These are phyloP conservation scores for Melitaea cinxia DNA, from an alignment of 1,140 invertebrate species.

Conservation along the genomic window DNA sequence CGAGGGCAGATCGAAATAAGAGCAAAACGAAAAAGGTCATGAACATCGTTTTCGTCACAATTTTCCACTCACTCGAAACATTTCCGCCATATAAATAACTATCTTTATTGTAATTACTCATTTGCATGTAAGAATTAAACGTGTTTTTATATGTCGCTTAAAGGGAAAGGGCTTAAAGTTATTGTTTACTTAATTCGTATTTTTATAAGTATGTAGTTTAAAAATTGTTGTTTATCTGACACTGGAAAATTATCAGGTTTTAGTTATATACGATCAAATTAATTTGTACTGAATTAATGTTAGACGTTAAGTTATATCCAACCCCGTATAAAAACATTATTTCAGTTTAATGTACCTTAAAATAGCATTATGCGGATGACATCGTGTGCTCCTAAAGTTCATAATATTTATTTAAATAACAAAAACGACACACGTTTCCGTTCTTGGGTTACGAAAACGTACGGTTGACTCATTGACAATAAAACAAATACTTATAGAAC, in stretches of 20 bases:
- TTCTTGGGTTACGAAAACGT: conserved; percentile 6
- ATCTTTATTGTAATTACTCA: conserved; percentile 6
- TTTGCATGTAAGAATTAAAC: not conserved
- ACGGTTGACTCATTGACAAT: conserved; percentile 8
- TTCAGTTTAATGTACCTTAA: no score
- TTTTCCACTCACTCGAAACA: conserved; percentile 14
- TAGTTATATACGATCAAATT: no score
- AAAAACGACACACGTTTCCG: conserved; percentile 9
- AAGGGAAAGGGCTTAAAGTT: not conserved
- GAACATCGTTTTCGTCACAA: conserved; percentile 27
- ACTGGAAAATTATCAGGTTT: no score
- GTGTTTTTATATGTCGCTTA: not conserved
- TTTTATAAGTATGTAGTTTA: no score
- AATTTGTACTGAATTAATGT: no score
- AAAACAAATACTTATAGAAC: conserved; percentile 1
- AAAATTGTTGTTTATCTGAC: no score
- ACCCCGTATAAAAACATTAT: no score
- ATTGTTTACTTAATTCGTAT: no score
- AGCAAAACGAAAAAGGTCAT: conserved; percentile 49
- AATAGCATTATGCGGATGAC: not conserved
- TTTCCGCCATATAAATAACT: conserved; percentile 19
- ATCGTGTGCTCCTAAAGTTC: not conserved
- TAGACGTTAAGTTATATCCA: no score
- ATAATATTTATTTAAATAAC: conserved; percentile 10
- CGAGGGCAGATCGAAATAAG: conserved; percentile 42